Percentiles rank a stretch among this genome's conserved stretches.
Evolutionary conservation across 2,797 vertebrate genomes (phyloP).

Genomic region (Podarcis siculus): DNA sequence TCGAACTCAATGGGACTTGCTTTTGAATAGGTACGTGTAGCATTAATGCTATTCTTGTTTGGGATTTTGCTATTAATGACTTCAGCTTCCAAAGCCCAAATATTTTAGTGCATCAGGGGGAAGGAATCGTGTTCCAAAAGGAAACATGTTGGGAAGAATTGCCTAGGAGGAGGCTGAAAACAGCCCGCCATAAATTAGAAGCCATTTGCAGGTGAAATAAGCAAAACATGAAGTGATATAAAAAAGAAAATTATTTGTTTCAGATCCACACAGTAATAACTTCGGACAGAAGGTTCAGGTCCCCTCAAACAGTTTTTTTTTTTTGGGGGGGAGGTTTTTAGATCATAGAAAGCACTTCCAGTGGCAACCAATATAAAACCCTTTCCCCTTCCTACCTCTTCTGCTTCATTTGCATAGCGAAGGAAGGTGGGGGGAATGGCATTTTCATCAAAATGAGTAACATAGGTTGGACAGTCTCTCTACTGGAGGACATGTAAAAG

Average conservation of each 20-base stretch:
- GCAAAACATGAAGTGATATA: neutral
- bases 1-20: too few species aligned
- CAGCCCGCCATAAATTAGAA: neutral
- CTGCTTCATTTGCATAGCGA: neutral
- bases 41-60: too few species aligned
- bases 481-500: rapidly evolving
- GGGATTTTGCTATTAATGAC: neutral
- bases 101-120: neutral
- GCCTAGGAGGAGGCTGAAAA: neutral
- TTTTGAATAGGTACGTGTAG: too few species aligned
- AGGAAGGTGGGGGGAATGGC: neutral
- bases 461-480: neutral
- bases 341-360: neutral
- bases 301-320: neutral
- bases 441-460: neutral
- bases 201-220: neutral
- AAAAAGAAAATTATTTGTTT: neutral
- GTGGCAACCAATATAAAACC: neutral
- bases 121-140: neutral
- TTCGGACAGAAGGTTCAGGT: neutral
- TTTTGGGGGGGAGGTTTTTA: neutral
- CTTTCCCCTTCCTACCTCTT: neutral
- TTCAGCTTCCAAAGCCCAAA: neutral
- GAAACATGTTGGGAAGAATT: neutral
- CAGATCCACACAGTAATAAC: neutral